Conservation (phyloP, 2,797 vertebrate genomes). For the Pseudomugil tenellus region DNA sequence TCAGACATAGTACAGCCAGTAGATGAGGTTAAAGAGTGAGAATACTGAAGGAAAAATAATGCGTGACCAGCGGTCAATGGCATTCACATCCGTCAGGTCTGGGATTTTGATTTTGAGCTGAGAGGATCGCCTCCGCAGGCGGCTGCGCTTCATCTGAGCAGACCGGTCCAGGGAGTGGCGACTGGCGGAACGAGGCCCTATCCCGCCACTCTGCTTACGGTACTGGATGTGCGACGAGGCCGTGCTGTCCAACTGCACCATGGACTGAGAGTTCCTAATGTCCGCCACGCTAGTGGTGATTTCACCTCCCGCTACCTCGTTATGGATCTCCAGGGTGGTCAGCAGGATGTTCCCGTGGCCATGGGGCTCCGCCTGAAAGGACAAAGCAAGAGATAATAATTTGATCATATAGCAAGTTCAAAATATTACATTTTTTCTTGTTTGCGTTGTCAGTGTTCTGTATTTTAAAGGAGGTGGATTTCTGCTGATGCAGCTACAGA, state of each 20-base stretch:
- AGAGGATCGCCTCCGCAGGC: constrained; percentile 91
- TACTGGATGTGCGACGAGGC: constrained; percentile 89
- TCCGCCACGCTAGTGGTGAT: constrained; percentile 88
- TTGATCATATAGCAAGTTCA: not conserved
- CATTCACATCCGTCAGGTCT: constrained; percentile 95
- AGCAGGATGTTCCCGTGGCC: constrained; percentile 93
- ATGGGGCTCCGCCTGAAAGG: constrained; percentile 87
- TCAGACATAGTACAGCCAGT: constrained; percentile 96
- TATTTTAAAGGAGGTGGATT: too few relatives aligned
- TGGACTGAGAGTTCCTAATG: constrained; percentile 90
- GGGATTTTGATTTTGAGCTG: constrained; percentile 97
- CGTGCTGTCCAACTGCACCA: constrained; percentile 91
- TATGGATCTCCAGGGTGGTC: constrained; percentile 93
- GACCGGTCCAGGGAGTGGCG: constrained; percentile 87
- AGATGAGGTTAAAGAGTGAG: constrained; percentile 95
- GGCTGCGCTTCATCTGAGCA: constrained; percentile 86
- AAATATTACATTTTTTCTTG: too few relatives aligned
- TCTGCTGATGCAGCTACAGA: too few relatives aligned
- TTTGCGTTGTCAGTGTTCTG: too few relatives aligned
- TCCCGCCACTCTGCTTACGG: constrained; percentile 88
- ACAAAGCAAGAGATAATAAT: constrained; percentile 22
- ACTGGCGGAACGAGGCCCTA: constrained; percentile 83
- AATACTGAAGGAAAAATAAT: constrained; percentile 96
- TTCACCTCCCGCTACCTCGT: constrained; percentile 90
- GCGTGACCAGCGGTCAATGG: constrained; percentile 96